Base-by-base conservation (phyloP, 2,113 vertebrate species). In the Amphiprion ocellaris region DNA sequence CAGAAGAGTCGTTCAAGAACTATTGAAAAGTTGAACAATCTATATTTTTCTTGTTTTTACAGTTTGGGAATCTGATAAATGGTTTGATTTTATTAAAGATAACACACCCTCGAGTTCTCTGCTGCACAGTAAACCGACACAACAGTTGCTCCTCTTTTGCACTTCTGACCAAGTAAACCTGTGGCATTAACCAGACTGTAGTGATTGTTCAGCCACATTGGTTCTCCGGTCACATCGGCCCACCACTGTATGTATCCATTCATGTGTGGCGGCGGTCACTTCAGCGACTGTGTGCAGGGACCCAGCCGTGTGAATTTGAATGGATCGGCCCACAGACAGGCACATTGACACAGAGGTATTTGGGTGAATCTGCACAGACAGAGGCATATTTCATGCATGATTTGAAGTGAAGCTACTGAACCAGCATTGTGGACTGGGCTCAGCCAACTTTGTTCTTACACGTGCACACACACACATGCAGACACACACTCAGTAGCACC, bases 361-460 rank as follows among this genome's bases (percentile, higher is more conserved):
- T 66, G 58, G 52, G 76, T 53, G 54, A 55, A 53, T 85, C 64
- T 66, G 60, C 50, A 69, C 79, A 83, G 69, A 81, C 77, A 63
- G 74, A 75, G 66, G 49, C 64, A 84, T 75, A 71, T 90, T 83
- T 82, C 84, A 88, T 74, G 89, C 85, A 85, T 84, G 84, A 63
- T 86, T 85, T 85, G 84, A 87, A 88, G 69, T 81, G 84, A 78
- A 69, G 74, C 84, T 76, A 81, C 73, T 74, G 83, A 90, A 85
- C 67, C 26, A 83, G 55, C 26, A 5, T 26, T 16, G 65, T 23
- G 66, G 68, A 54, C 58, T 50, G 50, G 23, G 46, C 30, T 65
- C 44, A 26, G 49, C 71, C 58, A 70, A 65, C 63, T 59, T 33
- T 64, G 52, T 68, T 85, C 75, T 64, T 50, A 17, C 12, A 69